Base-by-base conservation (phyloP, 2,888 invertebrate species). In the Autographa gamma region DNA sequence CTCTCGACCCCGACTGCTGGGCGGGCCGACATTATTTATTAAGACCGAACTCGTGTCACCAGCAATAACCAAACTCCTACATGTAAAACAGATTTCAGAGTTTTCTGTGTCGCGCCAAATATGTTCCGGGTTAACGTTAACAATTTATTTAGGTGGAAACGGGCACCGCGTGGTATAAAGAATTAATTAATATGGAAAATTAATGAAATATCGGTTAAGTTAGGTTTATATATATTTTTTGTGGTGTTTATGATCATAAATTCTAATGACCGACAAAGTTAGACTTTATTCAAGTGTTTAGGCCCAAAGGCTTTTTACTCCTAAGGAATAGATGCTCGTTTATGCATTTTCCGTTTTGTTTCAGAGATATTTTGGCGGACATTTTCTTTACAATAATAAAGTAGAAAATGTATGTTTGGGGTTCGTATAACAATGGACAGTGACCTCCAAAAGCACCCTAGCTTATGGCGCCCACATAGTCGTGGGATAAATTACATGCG, bases 21-120 rank as follows among this genome's bases (percentile, higher is more conserved):
- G 69, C 75, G 75, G 73, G 65, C 70, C 74, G 71, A 84, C 80
- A 79, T 84, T 83, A 85, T 85, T 85, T 83, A 85, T 85, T 80
- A 84, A 79, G 79, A 81, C 82, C 77, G 75, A 81, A 81, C 75
- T 78, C 80, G 69, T 84, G 84, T 83, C 82, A 80, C 73, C 79
- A 81, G 74, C 83, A 83, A 81, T 79, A 83, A 83, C 83, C 72
- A 71, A 68, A 76, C 76, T 71, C 78, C 76, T 83, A 80, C 83
- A 83, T 82, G 83, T 74, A 81, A 81, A 81, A 83, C 83, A 81
- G 83, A 82, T 82, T 83, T 83, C 60, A 71, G 72, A 75, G 77
- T 83, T 80, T 82, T 74, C 77, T 66, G 62, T 48, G 65, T 69
- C 62, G 67, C 66, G 38, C 34, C 18, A 38, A 59, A 62, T 48